phyloP scores from a whole-genome alignment of 2,888 invertebrate species.

The Blera fallax region DNA sequence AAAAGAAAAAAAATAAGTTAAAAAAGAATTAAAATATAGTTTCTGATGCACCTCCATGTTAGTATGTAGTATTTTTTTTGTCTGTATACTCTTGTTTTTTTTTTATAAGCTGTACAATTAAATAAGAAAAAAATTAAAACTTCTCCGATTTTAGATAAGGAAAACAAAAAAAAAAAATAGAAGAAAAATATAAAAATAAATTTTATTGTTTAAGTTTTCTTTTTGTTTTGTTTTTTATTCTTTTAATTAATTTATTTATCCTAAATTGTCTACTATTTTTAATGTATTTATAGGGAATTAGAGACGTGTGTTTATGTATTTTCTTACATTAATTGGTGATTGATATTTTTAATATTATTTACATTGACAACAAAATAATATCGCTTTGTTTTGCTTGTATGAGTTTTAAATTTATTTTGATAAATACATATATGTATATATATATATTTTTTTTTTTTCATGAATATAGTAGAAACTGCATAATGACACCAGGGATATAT shows the following conservation, averaged over 20 bases:
- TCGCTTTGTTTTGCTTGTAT: background rate
- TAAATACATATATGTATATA: slow-evolving; percentile 6
- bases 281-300: slow-evolving; percentile 7
- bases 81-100: slow-evolving; percentile 23
- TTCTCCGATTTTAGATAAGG: background rate
- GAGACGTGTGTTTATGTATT: slow-evolving; percentile 43
- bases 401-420: background rate
- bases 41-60: slow-evolving; percentile 67
- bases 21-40: slow-evolving; percentile 35
- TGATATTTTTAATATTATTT: slow-evolving; percentile 23
- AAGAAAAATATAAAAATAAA: slow-evolving; percentile 53
- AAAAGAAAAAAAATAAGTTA: background rate
- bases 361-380: slow-evolving; percentile 36
- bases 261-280: slow-evolving; percentile 60
- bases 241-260: slow-evolving; percentile 12
- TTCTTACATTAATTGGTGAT: slow-evolving; percentile 23
- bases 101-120: slow-evolving; percentile 33
- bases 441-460: too few species aligned
- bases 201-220: slow-evolving; percentile 9
- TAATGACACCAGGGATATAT: slow-evolving; percentile 29
- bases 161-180: background rate
- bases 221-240: slow-evolving; percentile 12
- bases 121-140: background rate
- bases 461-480: slow-evolving; percentile 30
- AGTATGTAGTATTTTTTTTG: slow-evolving; percentile 51